phyloP scores from a whole-genome alignment of 2,797 vertebrate species.

The Acanthis flammea region DNA sequence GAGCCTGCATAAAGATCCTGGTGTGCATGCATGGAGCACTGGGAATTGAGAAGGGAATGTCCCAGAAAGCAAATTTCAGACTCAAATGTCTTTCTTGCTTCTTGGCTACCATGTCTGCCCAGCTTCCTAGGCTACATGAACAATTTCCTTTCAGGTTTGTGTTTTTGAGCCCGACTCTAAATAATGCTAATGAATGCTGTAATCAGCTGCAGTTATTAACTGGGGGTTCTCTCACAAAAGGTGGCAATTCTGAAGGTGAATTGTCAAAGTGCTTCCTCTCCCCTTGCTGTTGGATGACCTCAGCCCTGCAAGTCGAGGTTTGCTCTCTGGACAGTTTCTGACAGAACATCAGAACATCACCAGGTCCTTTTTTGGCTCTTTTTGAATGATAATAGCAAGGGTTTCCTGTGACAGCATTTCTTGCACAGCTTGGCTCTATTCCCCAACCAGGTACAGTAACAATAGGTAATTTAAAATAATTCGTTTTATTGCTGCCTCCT shows the following conservation, averaged over 20 bases:
- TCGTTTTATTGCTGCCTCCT: conserved; percentile 37
- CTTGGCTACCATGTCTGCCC: not conserved
- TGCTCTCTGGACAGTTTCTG: not conserved
- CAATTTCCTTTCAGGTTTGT: not conserved
- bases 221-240: not conserved
- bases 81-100: not conserved
- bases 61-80: not conserved
- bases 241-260: not conserved
- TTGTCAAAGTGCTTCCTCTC: not conserved
- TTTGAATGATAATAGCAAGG: conserved; percentile 42
- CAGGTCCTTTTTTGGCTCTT: not conserved
- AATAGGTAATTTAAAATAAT: conserved; percentile 46
- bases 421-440: conserved; percentile 37
- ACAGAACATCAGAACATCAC: conserved; percentile 1
- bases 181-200: not conserved
- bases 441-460: conserved; percentile 8
- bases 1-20: not conserved
- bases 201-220: not conserved
- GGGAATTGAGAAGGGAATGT: not conserved
- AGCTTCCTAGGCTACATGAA: fast-evolving
- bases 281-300: not conserved
- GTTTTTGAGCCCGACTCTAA: not conserved
- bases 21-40: not conserved
- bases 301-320: not conserved
- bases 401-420: conserved; percentile 41